Conservation (phyloP, 2,888 invertebrate genomes). For the Drosophila dives region DNA sequence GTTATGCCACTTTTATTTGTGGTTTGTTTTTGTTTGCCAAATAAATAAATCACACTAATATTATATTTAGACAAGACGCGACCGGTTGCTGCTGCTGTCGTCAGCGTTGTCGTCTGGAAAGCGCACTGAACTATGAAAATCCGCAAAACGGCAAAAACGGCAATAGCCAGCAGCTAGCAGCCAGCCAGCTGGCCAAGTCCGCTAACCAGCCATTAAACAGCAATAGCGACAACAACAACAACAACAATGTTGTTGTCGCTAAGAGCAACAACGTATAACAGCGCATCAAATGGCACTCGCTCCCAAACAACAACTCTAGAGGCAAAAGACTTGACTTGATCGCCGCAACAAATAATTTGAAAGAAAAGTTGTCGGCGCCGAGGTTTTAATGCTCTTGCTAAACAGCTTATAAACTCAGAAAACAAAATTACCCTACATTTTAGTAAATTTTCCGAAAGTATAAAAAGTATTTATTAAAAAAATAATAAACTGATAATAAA, state of each 20-base stretch:
- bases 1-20: constrained; percentile 55
- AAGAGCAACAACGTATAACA: constrained; percentile 40
- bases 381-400: not conserved
- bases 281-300: constrained; percentile 77
- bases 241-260: constrained; percentile 26
- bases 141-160: constrained; percentile 59
- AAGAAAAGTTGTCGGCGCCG: not conserved
- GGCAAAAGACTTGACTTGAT: constrained; percentile 39
- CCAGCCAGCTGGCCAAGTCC: constrained; percentile 52
- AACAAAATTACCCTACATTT: not conserved
- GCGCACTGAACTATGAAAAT: constrained; percentile 81
- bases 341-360: constrained; percentile 7
- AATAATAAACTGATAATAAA: not conserved
- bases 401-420: not conserved
- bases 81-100: constrained; percentile 44
- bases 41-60: constrained; percentile 39
- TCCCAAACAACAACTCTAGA: constrained; percentile 42
- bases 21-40: constrained; percentile 22
- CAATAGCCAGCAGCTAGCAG: constrained; percentile 42
- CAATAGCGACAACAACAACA: constrained; percentile 37
- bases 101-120: constrained; percentile 75
- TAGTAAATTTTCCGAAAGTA: not conserved
- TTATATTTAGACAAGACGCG: constrained; percentile 38
- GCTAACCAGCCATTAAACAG: constrained; percentile 60
- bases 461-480: not conserved